Conservation (phyloP, 2,888 invertebrate genomes). For the Cactoblastis cactorum region DNA sequence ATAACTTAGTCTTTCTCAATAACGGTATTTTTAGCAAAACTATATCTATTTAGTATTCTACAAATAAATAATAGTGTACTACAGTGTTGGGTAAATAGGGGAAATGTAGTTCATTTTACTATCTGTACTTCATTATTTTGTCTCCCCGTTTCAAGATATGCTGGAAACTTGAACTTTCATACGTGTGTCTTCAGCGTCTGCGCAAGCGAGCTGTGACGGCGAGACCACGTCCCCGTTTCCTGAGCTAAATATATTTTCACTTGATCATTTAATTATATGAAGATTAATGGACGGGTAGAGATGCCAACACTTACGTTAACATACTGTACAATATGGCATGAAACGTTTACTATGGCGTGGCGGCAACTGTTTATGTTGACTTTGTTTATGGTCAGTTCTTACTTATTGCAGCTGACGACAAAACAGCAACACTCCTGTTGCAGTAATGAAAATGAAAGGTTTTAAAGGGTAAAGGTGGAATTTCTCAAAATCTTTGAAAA, state of each 20-base stretch:
- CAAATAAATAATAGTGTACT: too few relatives aligned
- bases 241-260: slow-evolving; percentile 75
- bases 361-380: slow-evolving; percentile 29
- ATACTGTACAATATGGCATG: slow-evolving; percentile 58
- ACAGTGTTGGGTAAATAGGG: too few relatives aligned
- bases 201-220: slow-evolving; percentile 43
- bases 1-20: too few relatives aligned
- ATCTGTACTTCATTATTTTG: neutral
- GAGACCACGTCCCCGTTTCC: slow-evolving; percentile 66
- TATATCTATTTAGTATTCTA: too few relatives aligned
- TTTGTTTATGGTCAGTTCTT: slow-evolving; percentile 1
- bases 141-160: slow-evolving; percentile 1
- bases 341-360: slow-evolving; percentile 44
- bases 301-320: slow-evolving; percentile 68
- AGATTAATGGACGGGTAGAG: slow-evolving; percentile 69
- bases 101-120: neutral
- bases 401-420: neutral
- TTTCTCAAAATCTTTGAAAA: too few relatives aligned
- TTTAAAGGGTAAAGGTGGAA: too few relatives aligned
- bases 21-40: too few relatives aligned
- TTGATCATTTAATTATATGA: slow-evolving; percentile 78
- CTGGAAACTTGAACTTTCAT: slow-evolving; percentile 36
- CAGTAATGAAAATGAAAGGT: too few relatives aligned
- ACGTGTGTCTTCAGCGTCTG: slow-evolving; percentile 39
- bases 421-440: neutral